Evolutionary conservation across 92 coral and sea anemone genomes (phyloP), one percentile per base, ranked within the genome.

Genomic region (Chrysogorgia sp.): DNA sequence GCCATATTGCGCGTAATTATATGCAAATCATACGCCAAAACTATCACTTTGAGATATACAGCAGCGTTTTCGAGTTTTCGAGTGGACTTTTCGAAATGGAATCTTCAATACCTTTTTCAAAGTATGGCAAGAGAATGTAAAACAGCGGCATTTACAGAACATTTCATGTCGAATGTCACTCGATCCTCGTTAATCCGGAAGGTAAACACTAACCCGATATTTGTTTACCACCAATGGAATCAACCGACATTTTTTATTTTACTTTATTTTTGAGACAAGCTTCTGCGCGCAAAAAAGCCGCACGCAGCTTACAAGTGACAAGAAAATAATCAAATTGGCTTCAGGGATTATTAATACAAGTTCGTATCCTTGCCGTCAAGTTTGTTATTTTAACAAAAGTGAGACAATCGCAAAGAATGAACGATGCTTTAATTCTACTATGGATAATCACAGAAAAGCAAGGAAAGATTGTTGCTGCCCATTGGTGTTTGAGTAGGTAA

Each of bases 371-470:
- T n/a, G 58, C 66, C 15, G 82, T 63, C 33, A 85, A 85, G 77
- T 83, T 66, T 65, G 84, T 86, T 28, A 87, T 86, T 34, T 15
- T 82, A 17, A 84, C 81, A 23, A 79, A 79, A 45, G 85, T 86
- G 33, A 34, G 90, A 41, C 87, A 86, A 57, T 82, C 84, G 32
- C 87, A 86, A 67, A 64, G 90, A 61, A 67, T 84, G 88, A 79
- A 84, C 77, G 88, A 84, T 13, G 71, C 88, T 37, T 57, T 53
- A 31, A 33, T 84, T 50, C 20, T 31, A 6, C 30, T 78, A 21
- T 78, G 88, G 88, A 53, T 86, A 32, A 86, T 86, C 13, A 76
- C 83, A 25, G 59, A 24, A 25, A 82, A 53, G 40, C 74, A 86
- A 25, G 90, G 90, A 9, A 68, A 71, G 10, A 41, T 86, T 45